phyloP scores from a whole-genome alignment of 2,797 vertebrate genomes.

The Phoxinus dragarum region DNA sequence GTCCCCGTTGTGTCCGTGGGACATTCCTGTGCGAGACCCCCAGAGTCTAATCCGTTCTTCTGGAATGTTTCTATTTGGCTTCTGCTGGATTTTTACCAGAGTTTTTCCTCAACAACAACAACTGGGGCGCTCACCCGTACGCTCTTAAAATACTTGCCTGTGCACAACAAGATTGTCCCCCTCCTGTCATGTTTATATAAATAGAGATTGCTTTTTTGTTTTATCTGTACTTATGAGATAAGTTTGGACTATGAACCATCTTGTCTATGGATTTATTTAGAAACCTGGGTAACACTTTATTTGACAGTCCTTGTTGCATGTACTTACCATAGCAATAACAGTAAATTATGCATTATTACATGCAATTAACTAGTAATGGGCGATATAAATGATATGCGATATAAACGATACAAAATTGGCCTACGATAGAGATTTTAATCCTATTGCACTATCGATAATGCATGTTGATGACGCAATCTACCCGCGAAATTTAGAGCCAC shows the following conservation, averaged over 20 bases:
- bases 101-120: conserved; percentile 41
- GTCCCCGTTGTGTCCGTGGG: conserved; percentile 17
- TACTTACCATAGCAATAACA: no score
- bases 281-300: no score
- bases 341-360: no score
- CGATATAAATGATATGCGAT: no score
- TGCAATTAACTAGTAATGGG: no score
- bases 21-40: conserved; percentile 45
- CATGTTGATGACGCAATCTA: no score
- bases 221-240: conserved; percentile 27
- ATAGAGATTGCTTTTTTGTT: conserved; percentile 46
- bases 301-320: no score
- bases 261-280: conserved; percentile 29
- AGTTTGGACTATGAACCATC: conserved; percentile 14
- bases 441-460: no score
- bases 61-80: conserved; percentile 59
- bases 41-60: conserved; percentile 46
- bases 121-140: conserved; percentile 17
- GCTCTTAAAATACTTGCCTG: conserved; percentile 54
- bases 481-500: no score
- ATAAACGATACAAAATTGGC: no score
- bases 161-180: not conserved
- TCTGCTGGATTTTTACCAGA: conserved; percentile 33
- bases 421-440: no score
- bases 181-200: conserved; percentile 40